Conservation (phyloP, 2,888 invertebrate genomes). For the Ophion costatus region DNA sequence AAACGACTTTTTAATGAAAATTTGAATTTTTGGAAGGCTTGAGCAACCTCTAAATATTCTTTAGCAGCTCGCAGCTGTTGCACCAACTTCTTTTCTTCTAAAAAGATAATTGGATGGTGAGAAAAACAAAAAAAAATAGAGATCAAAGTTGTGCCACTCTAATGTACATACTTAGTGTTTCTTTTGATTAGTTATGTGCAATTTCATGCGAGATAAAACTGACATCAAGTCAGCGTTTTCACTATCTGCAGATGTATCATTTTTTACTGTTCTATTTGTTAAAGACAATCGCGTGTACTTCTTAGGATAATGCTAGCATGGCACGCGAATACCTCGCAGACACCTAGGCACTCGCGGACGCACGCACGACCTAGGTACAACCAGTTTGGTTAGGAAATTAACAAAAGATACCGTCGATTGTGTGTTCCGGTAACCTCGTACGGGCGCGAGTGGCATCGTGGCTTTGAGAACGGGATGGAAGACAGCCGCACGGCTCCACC, state of each 20-base stretch:
- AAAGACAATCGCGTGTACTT: not conserved
- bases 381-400: conserved; percentile 3
- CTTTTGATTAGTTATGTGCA: not conserved
- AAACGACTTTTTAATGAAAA: too few relatives aligned
- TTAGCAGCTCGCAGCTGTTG: too few relatives aligned
- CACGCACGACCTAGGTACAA: not conserved
- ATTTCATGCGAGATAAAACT: not conserved
- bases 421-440: conserved; percentile 40
- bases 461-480: conserved; percentile 31
- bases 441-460: conserved; percentile 31
- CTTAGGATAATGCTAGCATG: not conserved
- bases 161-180: too few relatives aligned
- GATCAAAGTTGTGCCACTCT: too few relatives aligned
- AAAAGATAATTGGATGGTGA: too few relatives aligned
- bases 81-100: too few relatives aligned
- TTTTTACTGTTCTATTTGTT: not conserved
- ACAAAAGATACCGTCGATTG: conserved; percentile 12
- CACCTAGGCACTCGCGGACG: not conserved
- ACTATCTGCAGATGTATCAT: not conserved
- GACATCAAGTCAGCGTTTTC: not conserved
- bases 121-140: too few relatives aligned
- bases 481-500: conserved; percentile 32
- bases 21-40: too few relatives aligned
- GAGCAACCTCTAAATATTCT: too few relatives aligned
- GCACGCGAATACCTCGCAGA: not conserved